Evolutionary conservation across 2,113 vertebrate genomes (phyloP).

Genomic region (Canis aureus): DNA sequence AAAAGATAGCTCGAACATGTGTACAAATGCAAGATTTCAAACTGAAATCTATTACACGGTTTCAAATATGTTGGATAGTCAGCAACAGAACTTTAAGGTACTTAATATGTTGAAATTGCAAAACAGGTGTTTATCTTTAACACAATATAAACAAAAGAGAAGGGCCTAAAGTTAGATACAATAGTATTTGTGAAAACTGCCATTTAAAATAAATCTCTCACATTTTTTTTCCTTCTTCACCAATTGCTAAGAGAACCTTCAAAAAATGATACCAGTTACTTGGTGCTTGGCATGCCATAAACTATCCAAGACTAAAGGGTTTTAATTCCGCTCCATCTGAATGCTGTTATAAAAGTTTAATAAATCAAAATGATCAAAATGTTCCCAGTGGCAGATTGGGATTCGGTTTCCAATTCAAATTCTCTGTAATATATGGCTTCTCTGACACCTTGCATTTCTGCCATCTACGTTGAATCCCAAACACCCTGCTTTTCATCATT

Average conservation of each 20-base stretch:
- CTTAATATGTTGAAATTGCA: background rate
- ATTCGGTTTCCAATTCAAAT: conserved; percentile 92
- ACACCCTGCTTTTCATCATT: conserved; percentile 86
- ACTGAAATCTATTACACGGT: background rate
- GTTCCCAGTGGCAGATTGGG: conserved; percentile 87
- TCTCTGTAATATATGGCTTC: conserved; percentile 89
- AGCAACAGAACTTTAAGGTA: background rate
- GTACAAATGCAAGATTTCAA: background rate
- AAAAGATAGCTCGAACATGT: background rate
- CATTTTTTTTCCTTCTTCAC: conserved; percentile 70
- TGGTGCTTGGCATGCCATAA: conserved; percentile 81
- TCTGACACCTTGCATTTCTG: conserved; percentile 87
- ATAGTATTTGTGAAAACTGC: conserved; percentile 54
- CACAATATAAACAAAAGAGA: conserved; percentile 64
- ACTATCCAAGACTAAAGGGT: conserved; percentile 84
- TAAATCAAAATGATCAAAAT: conserved; percentile 94
- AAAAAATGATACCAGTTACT: conserved; percentile 68
- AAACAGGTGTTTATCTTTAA: background rate
- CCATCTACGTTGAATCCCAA: conserved; percentile 87
- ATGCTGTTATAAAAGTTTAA: conserved; percentile 90
- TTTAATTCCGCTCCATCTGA: conserved; percentile 88
- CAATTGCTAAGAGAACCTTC: conserved; percentile 73
- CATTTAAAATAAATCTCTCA: conserved; percentile 69
- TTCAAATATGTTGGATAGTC: background rate
- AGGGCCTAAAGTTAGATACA: conserved; percentile 74